Evolutionary conservation across 1,140 invertebrate genomes (phyloP).

Genomic region (Drosophila serrata): DNA sequence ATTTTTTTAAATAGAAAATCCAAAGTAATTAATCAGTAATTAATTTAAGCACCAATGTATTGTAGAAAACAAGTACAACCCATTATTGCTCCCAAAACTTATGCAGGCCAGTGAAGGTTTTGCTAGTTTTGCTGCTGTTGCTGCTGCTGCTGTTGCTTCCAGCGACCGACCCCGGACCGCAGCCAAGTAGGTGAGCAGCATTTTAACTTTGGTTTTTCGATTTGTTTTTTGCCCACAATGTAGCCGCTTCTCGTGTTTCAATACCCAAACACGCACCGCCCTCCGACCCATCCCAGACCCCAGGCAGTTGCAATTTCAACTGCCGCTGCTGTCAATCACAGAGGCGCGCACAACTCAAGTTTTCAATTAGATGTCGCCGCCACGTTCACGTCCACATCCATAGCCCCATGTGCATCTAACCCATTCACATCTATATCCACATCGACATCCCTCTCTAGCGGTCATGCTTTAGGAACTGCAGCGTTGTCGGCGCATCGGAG

Average conservation of each 20-base stretch:
- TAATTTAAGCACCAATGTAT: background rate
- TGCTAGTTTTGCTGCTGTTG: slow-evolving; percentile 16
- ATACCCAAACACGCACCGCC: slow-evolving; percentile 54
- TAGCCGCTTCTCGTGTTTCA: slow-evolving; percentile 65
- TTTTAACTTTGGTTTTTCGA: slow-evolving; percentile 83
- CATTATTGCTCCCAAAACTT: background rate
- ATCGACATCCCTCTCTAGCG: slow-evolving; percentile 40
- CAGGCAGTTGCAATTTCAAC: slow-evolving; percentile 16
- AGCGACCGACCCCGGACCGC: slow-evolving; percentile 56
- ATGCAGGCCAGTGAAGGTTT: slow-evolving; percentile 1
- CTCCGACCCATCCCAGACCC: slow-evolving; percentile 20
- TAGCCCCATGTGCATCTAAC: background rate
- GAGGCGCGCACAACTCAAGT: slow-evolving; percentile 81
- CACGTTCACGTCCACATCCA: slow-evolving; percentile 4
- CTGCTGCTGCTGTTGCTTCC: slow-evolving; percentile 2
- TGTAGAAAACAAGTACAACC: background rate
- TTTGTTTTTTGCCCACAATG: slow-evolving; percentile 60
- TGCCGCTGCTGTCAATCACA: slow-evolving; percentile 73
- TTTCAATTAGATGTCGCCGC: slow-evolving; percentile 73
- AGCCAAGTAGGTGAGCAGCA: slow-evolving; percentile 78
- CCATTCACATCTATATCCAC: background rate
- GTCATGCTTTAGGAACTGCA: slow-evolving; percentile 84
- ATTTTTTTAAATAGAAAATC: no score
- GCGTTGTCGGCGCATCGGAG: slow-evolving; percentile 67
- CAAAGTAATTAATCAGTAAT: no score